A percentile compares a stretch with the other conserved stretches of the same genome.
These are phyloP conservation scores for Ranitomeya variabilis DNA, from an alignment of 2,113 vertebrate genomes.

Conservation along the genomic window DNA sequence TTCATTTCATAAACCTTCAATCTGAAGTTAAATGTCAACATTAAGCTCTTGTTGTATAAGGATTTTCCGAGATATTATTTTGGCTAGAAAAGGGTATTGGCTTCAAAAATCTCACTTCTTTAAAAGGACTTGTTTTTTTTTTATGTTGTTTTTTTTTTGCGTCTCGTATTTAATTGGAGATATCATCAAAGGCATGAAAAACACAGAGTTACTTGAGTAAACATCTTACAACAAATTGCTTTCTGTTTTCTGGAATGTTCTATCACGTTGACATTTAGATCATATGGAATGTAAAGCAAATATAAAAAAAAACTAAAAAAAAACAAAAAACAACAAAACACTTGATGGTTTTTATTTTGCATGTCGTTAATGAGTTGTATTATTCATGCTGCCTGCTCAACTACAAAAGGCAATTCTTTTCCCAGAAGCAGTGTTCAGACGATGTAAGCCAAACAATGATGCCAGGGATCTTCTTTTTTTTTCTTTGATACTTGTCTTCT, in stretches of 20 bases:
- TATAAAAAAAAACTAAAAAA: constrained; percentile 31
- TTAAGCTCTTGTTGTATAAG: constrained; percentile 29
- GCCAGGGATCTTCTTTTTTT: constrained; percentile 69
- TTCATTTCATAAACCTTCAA: constrained; percentile 43
- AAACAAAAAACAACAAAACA: constrained; percentile 15
- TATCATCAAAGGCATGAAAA: constrained; percentile 34
- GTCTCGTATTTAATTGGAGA: constrained; percentile 25
- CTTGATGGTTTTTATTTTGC: constrained; percentile 44
- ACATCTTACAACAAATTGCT: constrained; percentile 52
- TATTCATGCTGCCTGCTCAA: constrained; percentile 46
- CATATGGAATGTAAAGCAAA: constrained; percentile 71
- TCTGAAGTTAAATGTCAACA: constrained; percentile 38
- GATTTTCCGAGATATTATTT: constrained; percentile 8
- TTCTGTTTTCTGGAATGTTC: constrained; percentile 60
- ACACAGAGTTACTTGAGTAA: constrained; percentile 12
- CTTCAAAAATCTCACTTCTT: background rate
- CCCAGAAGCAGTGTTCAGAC: constrained; percentile 68
- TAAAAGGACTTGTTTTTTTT: background rate
- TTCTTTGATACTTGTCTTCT: constrained; percentile 56
- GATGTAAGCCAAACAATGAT: constrained; percentile 72
- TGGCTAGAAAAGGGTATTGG: constrained; percentile 14
- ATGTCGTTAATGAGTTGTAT: constrained; percentile 54
- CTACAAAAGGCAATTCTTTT: constrained; percentile 69
- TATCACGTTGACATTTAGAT: constrained; percentile 60
- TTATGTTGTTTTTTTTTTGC: background rate